Conservation (phyloP, 2,888 invertebrate genomes). For the Microctonus aethiopoides region DNA sequence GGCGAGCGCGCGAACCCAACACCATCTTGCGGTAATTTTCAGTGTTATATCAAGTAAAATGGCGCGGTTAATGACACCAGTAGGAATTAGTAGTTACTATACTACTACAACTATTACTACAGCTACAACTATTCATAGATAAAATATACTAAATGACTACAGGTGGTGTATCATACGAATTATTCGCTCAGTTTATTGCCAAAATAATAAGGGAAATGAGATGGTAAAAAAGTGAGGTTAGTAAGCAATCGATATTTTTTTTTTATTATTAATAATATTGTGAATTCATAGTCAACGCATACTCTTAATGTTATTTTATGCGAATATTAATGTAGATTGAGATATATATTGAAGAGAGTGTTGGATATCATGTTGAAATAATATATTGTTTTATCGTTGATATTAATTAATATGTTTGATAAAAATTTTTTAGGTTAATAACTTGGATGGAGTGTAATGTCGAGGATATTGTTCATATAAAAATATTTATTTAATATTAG, state of each 20-base stretch:
- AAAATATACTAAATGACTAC: neutral
- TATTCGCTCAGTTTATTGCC: no score
- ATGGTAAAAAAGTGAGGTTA: neutral
- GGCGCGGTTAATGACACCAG: constrained; percentile 1
- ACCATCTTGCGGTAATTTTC: constrained; percentile 49
- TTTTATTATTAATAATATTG: neutral
- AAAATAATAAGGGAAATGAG: neutral
- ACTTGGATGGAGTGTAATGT: neutral
- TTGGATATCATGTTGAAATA: neutral
- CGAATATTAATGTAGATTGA: neutral
- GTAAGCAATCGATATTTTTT: neutral
- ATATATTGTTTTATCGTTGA: neutral
- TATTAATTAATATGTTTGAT: neutral
- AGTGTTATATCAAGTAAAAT: constrained; percentile 27
- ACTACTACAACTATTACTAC: constrained; percentile 9
- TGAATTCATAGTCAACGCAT: neutral
- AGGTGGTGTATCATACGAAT: no score
- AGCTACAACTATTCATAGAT: no score
- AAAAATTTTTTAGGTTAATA: neutral
- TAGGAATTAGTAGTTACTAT: neutral
- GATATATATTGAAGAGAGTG: neutral
- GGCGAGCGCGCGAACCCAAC: constrained; percentile 45
- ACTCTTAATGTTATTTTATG: neutral
- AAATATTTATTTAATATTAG: constrained; percentile 17
- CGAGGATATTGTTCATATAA: neutral